A percentile compares a stretch with the other conserved stretches of the same genome.
Evolutionary conservation across 2,113 vertebrate genomes (phyloP).

Genomic region (Elephantulus edwardii): DNA sequence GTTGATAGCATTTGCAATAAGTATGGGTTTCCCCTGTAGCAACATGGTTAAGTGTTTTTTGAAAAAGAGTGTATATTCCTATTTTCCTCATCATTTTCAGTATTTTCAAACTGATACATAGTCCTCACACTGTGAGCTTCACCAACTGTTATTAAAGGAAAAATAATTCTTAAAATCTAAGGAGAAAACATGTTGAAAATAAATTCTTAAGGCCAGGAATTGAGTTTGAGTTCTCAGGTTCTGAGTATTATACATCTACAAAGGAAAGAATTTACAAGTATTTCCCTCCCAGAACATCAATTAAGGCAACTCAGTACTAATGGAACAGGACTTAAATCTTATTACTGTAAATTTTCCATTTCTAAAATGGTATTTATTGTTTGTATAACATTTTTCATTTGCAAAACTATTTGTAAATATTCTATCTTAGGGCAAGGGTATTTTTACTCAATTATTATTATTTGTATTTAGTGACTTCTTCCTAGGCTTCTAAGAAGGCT

Average conservation of each 20-base stretch:
- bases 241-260: too few relatives aligned
- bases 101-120: slow-evolving; percentile 62
- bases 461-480: slow-evolving; percentile 13
- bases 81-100: slow-evolving; percentile 42
- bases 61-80: slow-evolving; percentile 1
- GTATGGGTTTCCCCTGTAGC: slow-evolving; percentile 27
- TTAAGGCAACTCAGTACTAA: slow-evolving; percentile 20
- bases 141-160: slow-evolving; percentile 8
- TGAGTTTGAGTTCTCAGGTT: neutral
- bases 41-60: slow-evolving; percentile 46
- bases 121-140: neutral
- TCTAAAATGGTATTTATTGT: neutral
- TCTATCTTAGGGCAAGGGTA: neutral
- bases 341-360: slow-evolving; percentile 2
- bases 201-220: neutral
- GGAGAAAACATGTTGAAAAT: neutral
- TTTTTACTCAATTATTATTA: neutral
- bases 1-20: neutral
- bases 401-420: slow-evolving; percentile 4
- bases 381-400: neutral
- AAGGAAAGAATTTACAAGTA: neutral
- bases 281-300: neutral
- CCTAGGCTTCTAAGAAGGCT: neutral
- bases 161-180: neutral
- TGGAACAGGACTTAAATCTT: neutral